Evolutionary conservation across 2,797 vertebrate genomes (phyloP).

Genomic region (Saxicola maurus): DNA sequence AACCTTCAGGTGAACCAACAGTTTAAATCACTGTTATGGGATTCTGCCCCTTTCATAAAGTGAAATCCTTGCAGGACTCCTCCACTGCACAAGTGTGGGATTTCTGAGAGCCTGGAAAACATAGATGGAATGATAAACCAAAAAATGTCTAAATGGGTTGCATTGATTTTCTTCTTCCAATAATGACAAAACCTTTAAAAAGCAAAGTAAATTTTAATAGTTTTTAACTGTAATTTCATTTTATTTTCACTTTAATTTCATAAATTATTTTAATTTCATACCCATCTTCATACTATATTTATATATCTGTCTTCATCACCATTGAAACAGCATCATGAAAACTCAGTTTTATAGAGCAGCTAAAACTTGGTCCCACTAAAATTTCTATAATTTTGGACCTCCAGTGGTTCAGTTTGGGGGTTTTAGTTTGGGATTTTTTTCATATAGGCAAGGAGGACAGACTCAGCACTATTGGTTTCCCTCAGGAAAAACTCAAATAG

Average conservation of each 20-base stretch:
- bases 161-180: not conserved
- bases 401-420: not conserved
- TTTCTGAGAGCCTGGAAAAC: not conserved
- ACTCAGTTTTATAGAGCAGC: not conserved
- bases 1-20: not conserved
- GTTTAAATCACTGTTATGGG: not conserved
- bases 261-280: not conserved
- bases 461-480: not conserved
- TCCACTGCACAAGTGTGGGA: rapidly evolving
- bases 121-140: rapidly evolving
- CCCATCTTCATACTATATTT: not conserved
- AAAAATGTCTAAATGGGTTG: not conserved
- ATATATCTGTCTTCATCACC: not conserved
- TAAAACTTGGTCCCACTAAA: not conserved
- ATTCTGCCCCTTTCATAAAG: not conserved
- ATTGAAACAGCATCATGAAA: not conserved
- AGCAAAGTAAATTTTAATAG: not conserved
- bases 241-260: not conserved
- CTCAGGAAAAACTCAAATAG: not conserved
- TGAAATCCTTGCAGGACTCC: not conserved
- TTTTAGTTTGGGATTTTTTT: not conserved
- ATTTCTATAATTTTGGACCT: not conserved
- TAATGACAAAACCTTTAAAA: not conserved
- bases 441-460: not conserved
- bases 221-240: not conserved